phyloP scores from a whole-genome alignment of 2,113 vertebrate genomes.

The Scomber scombrus region DNA sequence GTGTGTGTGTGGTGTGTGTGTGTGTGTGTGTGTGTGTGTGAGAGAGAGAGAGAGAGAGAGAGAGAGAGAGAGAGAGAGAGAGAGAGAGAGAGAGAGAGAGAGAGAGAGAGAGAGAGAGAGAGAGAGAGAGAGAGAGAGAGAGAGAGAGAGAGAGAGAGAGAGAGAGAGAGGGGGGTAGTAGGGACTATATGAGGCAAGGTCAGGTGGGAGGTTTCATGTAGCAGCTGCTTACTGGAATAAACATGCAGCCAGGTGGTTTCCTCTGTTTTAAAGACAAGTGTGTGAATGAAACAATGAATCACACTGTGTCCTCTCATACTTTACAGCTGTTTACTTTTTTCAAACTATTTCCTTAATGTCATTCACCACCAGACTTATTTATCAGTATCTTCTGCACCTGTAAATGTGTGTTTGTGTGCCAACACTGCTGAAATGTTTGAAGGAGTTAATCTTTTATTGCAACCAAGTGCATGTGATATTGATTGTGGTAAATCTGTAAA shows the following conservation, averaged over 20 bases:
- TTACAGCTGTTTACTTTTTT: too few species aligned
- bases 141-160: not conserved
- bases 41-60: not conserved
- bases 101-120: too few species aligned
- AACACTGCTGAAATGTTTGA: not conserved
- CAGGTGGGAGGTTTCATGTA: constrained; percentile 41
- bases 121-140: too few species aligned
- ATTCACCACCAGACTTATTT: not conserved
- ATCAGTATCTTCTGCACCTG: not conserved
- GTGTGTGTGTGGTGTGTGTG: constrained; percentile 21
- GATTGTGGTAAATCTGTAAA: too few species aligned
- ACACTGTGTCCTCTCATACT: too few species aligned
- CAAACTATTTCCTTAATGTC: too few species aligned
- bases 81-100: too few species aligned
- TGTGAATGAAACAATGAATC: constrained; percentile 33
- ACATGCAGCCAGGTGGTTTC: constrained; percentile 54
- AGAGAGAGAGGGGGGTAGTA: not conserved
- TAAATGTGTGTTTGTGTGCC: not conserved
- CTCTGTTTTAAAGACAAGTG: constrained; percentile 11
- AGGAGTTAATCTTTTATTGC: not conserved
- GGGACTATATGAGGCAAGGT: constrained; percentile 11
- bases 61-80: too few species aligned
- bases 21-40: too few species aligned
- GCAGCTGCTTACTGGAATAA: constrained; percentile 59
- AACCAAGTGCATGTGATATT: not conserved